phyloP scores from a whole-genome alignment of 1,140 invertebrate species.

The Trissolcus basalis region DNA sequence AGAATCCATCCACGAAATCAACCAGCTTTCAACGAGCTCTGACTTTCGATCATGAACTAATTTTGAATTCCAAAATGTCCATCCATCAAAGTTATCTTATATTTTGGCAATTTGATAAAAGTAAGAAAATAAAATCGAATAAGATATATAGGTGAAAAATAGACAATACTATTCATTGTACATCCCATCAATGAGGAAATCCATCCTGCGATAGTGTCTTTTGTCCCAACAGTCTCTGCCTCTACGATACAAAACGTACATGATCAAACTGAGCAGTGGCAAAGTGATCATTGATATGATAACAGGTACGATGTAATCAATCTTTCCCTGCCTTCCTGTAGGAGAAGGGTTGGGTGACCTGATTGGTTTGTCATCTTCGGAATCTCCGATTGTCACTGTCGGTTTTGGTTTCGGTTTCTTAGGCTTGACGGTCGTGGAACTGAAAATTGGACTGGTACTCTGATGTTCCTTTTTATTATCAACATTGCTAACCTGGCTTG shows the following conservation, averaged over 20 bases:
- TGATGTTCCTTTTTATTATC: too few relatives aligned
- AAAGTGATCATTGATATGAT: slow-evolving; percentile 80
- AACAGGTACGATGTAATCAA: slow-evolving; percentile 81
- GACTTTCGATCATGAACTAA: too few relatives aligned
- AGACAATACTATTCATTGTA: slow-evolving; percentile 81
- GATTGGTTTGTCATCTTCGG: slow-evolving; percentile 64
- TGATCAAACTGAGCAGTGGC: slow-evolving; percentile 79
- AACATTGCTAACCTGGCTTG: too few relatives aligned
- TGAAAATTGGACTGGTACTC: neutral
- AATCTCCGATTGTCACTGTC: slow-evolving; percentile 65
- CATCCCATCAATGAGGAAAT: slow-evolving; percentile 87
- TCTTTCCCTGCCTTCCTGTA: slow-evolving; percentile 66
- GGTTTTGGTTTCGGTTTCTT: slow-evolving; percentile 70
- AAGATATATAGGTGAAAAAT: too few relatives aligned
- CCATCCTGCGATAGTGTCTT: slow-evolving; percentile 86
- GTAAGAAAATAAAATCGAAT: too few relatives aligned
- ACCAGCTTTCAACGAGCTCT: too few relatives aligned
- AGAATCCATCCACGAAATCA: too few relatives aligned
- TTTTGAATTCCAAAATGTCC: too few relatives aligned
- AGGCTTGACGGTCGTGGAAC: slow-evolving; percentile 23
- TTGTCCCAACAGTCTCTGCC: slow-evolving; percentile 85
- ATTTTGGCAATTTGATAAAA: too few relatives aligned
- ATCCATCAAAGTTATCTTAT: too few relatives aligned
- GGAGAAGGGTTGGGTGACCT: slow-evolving; percentile 59
- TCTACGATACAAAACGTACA: slow-evolving; percentile 80